Evolutionary conservation across 1,140 invertebrate genomes (phyloP).

Genomic region (Trypoxylus dichotomus): DNA sequence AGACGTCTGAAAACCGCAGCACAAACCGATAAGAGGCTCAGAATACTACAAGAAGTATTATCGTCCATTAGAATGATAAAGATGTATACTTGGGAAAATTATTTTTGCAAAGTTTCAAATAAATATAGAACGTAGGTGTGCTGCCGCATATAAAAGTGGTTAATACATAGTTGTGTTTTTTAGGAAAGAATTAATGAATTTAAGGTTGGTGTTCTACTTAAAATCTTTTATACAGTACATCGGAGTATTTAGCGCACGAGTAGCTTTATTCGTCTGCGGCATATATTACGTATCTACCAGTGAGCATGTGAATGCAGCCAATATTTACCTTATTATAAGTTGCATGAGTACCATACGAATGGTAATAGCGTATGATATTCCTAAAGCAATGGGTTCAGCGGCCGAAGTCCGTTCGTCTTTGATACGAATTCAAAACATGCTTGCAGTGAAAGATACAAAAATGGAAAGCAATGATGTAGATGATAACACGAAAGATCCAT

Average conservation of each 20-base stretch:
- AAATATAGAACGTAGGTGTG: constrained; percentile 26
- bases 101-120: constrained; percentile 18
- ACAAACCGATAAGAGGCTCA: constrained; percentile 31
- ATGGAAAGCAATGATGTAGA: constrained; percentile 9
- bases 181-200: constrained; percentile 30
- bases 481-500: constrained; percentile 33
- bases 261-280: constrained; percentile 55
- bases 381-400: constrained; percentile 63
- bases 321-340: constrained; percentile 72
- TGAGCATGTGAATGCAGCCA: constrained; percentile 70
- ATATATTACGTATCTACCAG: constrained; percentile 70
- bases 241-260: not conserved
- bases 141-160: not conserved
- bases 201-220: constrained; percentile 30
- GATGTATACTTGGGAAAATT: constrained; percentile 35
- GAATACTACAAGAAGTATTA: constrained; percentile 32
- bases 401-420: constrained; percentile 60
- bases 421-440: constrained; percentile 65
- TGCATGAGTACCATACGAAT: constrained; percentile 73
- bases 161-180: not conserved
- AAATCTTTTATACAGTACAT: constrained; percentile 2
- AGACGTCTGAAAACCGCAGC: constrained; percentile 29
- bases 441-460: constrained; percentile 60
- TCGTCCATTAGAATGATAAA: constrained; percentile 33
- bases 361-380: constrained; percentile 73